Conservation (phyloP, 2,113 vertebrate genomes). For the Myocastor coypus region DNA sequence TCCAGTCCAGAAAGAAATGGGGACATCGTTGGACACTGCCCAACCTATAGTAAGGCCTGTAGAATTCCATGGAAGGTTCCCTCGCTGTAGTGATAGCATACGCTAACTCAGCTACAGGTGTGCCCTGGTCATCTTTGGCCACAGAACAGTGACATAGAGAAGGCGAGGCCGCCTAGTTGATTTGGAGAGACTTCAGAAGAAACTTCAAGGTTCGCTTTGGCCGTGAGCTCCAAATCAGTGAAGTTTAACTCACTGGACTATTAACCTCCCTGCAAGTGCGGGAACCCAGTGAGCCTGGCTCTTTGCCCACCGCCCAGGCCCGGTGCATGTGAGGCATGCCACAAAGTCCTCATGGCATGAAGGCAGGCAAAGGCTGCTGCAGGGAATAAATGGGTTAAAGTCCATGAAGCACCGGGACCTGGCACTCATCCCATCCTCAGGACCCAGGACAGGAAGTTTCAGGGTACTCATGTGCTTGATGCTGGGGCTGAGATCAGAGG, state of each 20-base stretch:
- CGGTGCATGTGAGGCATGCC: no score
- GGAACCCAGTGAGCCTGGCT: neutral
- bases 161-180: neutral
- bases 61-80: accelerated
- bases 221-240: neutral
- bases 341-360: neutral
- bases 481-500: neutral
- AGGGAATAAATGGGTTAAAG: accelerated
- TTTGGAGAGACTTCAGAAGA: neutral
- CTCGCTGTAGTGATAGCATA: accelerated
- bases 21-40: no score
- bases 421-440: accelerated
- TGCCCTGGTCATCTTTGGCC: neutral
- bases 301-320: neutral
- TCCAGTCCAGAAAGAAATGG: no score
- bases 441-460: neutral
- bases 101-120: no score
- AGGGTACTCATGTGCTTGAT: accelerated
- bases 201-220: neutral
- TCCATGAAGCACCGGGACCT: accelerated
- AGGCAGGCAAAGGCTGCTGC: neutral
- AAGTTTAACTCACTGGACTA: neutral
- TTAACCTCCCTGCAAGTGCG: neutral
- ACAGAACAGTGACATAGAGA: neutral
- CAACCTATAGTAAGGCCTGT: neutral